Evolutionary conservation across 2,888 invertebrate genomes (phyloP).

Genomic region (Lithophane leautieri): DNA sequence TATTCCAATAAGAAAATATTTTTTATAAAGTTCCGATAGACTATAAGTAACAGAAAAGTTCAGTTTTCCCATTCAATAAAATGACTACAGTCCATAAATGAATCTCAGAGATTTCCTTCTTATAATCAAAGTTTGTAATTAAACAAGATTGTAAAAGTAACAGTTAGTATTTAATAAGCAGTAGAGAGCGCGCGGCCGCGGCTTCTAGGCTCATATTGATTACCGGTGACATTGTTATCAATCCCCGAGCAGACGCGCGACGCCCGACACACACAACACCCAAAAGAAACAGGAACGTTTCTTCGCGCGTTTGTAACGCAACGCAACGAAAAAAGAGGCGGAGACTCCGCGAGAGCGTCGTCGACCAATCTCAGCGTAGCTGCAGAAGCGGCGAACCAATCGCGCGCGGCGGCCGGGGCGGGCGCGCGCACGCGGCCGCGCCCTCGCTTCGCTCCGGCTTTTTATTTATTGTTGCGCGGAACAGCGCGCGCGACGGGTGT

Average conservation of each 20-base stretch:
- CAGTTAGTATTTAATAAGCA: constrained; percentile 43
- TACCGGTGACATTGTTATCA: constrained; percentile 92
- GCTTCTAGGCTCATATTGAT: constrained; percentile 91
- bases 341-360: constrained; percentile 82
- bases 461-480: constrained; percentile 94
- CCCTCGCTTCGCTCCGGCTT: constrained; percentile 90
- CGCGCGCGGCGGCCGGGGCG: constrained; percentile 81
- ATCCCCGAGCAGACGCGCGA: constrained; percentile 80
- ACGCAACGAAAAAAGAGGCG: constrained; percentile 89
- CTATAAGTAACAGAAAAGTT: not conserved
- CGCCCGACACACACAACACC: constrained; percentile 87
- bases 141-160: constrained; percentile 43
- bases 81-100: not conserved
- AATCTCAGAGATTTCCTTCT: constrained; percentile 16
- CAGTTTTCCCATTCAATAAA: constrained; percentile 4
- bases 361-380: constrained; percentile 80
- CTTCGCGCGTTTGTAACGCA: constrained; percentile 88
- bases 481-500: constrained; percentile 92
- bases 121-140: constrained; percentile 47
- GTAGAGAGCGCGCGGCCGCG: constrained; percentile 62
- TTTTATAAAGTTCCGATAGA: not conserved
- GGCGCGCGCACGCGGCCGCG: constrained; percentile 90
- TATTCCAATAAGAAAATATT: not conserved
- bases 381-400: constrained; percentile 85
- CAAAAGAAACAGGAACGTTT: constrained; percentile 92